Percentiles rank a stretch among this genome's conserved stretches.
Conservation (phyloP, 1,140 invertebrate species). For the Drosophila subpulchrella region DNA sequence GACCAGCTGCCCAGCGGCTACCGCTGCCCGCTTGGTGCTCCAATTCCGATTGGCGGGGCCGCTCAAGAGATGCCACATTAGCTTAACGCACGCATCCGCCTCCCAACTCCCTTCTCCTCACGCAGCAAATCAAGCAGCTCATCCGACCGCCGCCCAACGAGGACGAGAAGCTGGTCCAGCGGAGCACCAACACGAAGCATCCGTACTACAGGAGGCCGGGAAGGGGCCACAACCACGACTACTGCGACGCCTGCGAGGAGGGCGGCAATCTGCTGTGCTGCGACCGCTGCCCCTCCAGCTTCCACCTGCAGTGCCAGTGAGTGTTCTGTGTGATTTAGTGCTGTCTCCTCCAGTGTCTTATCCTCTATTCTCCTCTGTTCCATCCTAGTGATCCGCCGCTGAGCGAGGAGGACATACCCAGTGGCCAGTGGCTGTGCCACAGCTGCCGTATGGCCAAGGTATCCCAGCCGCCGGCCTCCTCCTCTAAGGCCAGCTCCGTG, state of each 20-base stretch:
- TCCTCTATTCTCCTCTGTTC: not conserved
- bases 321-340: constrained; percentile 58
- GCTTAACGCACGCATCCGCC: not conserved
- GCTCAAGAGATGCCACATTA: constrained; percentile 38
- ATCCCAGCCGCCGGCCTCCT: constrained; percentile 47
- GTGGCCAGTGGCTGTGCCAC: constrained; percentile 95
- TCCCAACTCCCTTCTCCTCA: constrained; percentile 24
- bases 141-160: constrained; percentile 95
- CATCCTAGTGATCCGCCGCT: constrained; percentile 93
- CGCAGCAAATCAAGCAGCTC: constrained; percentile 93
- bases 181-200: constrained; percentile 89
- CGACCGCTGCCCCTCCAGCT: constrained; percentile 96
- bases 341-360: not conserved
- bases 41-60: constrained; percentile 6
- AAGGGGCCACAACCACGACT: constrained; percentile 96
- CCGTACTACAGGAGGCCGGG: constrained; percentile 94
- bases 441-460: constrained; percentile 87
- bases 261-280: constrained; percentile 98
- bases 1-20: not conserved
- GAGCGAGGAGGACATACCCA: constrained; percentile 94
- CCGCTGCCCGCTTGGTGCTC: not conserved
- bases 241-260: constrained; percentile 96
- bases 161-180: constrained; percentile 85
- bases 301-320: constrained; percentile 97
- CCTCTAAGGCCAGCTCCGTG: constrained; percentile 74